These are phyloP conservation scores for Pollenia angustigena DNA, from an alignment of 2,888 invertebrate species.

Conservation along the genomic window DNA sequence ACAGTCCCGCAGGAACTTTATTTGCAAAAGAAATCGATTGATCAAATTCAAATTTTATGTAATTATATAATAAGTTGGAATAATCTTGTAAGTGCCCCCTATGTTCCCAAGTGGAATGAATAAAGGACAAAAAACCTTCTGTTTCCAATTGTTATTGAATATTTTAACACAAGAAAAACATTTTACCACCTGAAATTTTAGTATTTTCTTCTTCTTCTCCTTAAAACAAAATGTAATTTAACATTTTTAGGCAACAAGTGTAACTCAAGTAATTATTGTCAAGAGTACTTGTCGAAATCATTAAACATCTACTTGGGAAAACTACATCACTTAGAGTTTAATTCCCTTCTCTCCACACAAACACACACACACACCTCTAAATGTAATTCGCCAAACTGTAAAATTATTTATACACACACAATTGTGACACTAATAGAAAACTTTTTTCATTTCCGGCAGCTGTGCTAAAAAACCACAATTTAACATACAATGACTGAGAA, in stretches of 20 bases:
- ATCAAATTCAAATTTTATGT: no score
- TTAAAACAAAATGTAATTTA: constrained; percentile 21
- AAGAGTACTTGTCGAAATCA: constrained; percentile 34
- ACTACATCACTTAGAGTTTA: background rate
- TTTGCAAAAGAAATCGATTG: no score
- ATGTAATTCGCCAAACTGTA: background rate
- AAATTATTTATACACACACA: background rate
- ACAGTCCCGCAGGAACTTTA: no score
- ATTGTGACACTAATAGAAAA: background rate
- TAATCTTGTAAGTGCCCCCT: no score
- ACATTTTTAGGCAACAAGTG: constrained; percentile 32
- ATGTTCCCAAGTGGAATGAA: no score
- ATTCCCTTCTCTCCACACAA: no score
- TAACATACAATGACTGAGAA: constrained; percentile 1
- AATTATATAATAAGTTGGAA: no score
- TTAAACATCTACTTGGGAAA: constrained; percentile 8
- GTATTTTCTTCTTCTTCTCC: background rate
- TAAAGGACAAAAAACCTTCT: no score
- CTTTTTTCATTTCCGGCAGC: constrained; percentile 60
- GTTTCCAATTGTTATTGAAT: no score
- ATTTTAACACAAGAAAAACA: background rate
- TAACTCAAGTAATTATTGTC: constrained; percentile 23
- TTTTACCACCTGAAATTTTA: background rate
- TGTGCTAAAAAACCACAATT: constrained; percentile 3
- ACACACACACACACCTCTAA: background rate